Base-by-base conservation (phyloP, 2,797 vertebrate genomes). In the Bradypus variegatus region DNA sequence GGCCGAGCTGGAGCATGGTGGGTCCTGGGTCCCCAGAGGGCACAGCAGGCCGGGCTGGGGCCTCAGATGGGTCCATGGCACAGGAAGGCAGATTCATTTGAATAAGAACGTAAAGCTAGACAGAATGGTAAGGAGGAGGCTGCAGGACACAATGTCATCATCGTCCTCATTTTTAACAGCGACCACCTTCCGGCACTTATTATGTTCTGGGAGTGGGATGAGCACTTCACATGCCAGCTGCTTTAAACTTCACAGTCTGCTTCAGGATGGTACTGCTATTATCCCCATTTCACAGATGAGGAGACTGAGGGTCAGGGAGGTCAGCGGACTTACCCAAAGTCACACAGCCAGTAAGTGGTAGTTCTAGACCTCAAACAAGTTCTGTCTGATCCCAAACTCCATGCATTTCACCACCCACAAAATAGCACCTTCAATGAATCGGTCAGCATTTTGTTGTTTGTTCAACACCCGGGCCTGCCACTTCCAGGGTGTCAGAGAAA, bases 1-100 rank as follows among this genome's bases (percentile, higher is more conserved):
- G 73, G 96, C 96, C 0, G 98, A 98, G 89, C 97, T 99, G 96
- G 99, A 99, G 96, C 98, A 98, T 0, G 98, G 99, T 99, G 83
- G 96, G 98, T 95, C 70, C 72, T 10, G 27, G 75, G 18, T 36
- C 65, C 70, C 18, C 50, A 23, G 36, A 21, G 48, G 45, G 58
- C 60, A 4, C 18, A 0, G 58, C 1, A 1, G 33, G 50, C 1
- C 0, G 48, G 53, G 45, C 48, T 55, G 79, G 50, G 62, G 62
- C 75, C 72, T 41, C 3, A 5, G 13, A 5, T 2, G 23, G 31
- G 23, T 29, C 36, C 33, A 65, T 2, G 1, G 60, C 36, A 16
- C 41, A 45, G 41, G 41, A 45, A 16, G n/a, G 36, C 76, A n/a
- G 85, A 33, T 55, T 29, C 48, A 73, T 64, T 81, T 11, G 6